phyloP scores from a whole-genome alignment of 2,113 vertebrate genomes.

The Malurus elegans region DNA sequence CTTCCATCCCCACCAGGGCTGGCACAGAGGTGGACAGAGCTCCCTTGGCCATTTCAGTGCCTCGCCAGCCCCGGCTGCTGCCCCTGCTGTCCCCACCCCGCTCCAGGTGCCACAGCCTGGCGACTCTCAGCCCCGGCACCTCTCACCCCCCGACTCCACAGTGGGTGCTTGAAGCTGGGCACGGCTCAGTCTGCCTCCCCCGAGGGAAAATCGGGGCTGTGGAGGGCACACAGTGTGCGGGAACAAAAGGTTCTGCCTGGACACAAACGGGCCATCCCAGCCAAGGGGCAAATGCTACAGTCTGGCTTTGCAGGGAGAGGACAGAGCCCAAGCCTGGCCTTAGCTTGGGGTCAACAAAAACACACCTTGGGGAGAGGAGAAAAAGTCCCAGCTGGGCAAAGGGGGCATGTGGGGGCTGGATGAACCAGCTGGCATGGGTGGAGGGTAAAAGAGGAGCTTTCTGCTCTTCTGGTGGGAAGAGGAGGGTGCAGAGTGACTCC shows the following conservation, averaged over 20 bases:
- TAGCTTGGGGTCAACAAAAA: neutral
- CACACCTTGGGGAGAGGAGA: accelerated
- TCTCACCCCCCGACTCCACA: accelerated
- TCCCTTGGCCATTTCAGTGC: neutral
- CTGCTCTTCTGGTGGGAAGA: neutral
- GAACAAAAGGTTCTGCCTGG: neutral
- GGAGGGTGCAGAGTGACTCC: neutral
- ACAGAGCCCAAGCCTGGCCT: neutral
- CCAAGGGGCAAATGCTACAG: neutral
- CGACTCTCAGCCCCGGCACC: neutral
- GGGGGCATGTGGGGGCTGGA: accelerated
- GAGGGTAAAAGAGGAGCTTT: neutral
- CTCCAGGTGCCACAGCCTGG: accelerated
- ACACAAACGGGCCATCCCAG: neutral
- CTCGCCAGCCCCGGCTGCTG: neutral
- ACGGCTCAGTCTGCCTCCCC: neutral
- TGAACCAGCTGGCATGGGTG: neutral
- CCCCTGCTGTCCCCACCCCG: neutral
- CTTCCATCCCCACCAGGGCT: neutral
- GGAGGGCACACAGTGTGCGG: neutral
- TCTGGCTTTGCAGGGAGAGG: neutral
- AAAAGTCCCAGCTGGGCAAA: neutral
- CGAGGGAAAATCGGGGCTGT: neutral
- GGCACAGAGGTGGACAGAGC: neutral
- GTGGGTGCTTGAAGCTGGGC: neutral